phyloP scores from a whole-genome alignment of 2,888 invertebrate genomes.

The Quadroppia sp. region DNA sequence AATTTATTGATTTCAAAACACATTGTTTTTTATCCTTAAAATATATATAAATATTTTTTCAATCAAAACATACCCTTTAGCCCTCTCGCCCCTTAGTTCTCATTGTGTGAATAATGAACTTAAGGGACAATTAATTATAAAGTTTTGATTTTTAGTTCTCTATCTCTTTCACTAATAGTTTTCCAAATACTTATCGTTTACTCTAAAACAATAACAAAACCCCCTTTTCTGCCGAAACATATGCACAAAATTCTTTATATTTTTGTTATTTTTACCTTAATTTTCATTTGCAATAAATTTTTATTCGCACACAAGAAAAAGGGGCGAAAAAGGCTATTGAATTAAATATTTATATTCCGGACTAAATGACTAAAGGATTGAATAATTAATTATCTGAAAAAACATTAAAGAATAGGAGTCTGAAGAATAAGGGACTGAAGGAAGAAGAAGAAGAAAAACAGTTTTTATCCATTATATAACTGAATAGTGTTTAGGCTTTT shows the following conservation, averaged over 20 bases:
- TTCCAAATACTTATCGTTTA: too few relatives aligned
- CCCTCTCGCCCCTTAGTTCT: too few relatives aligned
- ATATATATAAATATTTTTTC: too few relatives aligned
- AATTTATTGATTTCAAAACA: too few relatives aligned
- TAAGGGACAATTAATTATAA: too few relatives aligned
- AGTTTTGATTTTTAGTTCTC: too few relatives aligned
- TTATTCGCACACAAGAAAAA: background rate
- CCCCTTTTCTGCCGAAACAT: too few relatives aligned
- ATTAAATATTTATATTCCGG: background rate
- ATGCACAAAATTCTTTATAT: background rate
- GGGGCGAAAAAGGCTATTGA: background rate
- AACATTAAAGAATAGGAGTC: background rate
- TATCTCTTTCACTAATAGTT: too few relatives aligned
- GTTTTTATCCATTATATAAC: background rate
- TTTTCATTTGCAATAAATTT: background rate
- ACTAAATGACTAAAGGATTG: background rate
- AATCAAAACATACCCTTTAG: too few relatives aligned
- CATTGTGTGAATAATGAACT: too few relatives aligned
- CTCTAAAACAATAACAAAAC: too few relatives aligned
- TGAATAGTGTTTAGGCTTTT: background rate
- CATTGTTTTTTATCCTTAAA: too few relatives aligned
- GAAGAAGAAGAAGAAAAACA: background rate
- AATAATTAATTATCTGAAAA: background rate
- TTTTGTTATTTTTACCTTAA: background rate
- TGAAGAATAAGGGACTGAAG: background rate